phyloP scores from a whole-genome alignment of 2,113 vertebrate genomes.

The Pluvianellus socialis region DNA sequence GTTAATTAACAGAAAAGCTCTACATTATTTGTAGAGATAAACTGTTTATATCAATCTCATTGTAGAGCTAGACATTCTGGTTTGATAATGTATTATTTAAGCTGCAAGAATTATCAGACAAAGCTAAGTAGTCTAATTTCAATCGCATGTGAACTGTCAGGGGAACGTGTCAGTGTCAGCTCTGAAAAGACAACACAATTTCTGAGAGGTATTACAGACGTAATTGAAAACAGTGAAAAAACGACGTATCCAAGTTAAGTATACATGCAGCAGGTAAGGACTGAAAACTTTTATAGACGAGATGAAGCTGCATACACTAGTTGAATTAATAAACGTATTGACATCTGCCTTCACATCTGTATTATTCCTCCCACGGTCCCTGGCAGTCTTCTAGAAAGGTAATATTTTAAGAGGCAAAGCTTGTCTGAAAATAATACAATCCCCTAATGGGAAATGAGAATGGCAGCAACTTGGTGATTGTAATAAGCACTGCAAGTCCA shows the following conservation, averaged over 20 bases:
- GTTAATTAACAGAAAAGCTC: not conserved
- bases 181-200: not conserved
- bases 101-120: not conserved
- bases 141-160: not conserved
- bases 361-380: not conserved
- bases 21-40: not conserved
- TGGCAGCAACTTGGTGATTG: not conserved
- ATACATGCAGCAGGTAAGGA: not conserved
- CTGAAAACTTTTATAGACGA: not conserved
- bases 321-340: not conserved
- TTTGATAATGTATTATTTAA: not conserved
- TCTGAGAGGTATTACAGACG: not conserved
- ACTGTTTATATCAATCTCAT: not conserved
- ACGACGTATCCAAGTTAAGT: not conserved
- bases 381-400: not conserved
- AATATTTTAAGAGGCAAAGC: not conserved
- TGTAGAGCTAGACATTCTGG: not conserved
- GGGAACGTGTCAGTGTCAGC: not conserved
- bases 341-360: not conserved
- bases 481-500: not conserved
- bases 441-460: not conserved
- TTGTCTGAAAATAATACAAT: not conserved
- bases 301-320: not conserved
- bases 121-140: not conserved
- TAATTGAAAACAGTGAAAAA: not conserved